A percentile compares a stretch with the other conserved stretches of the same genome.
Evolutionary conservation across 2,797 vertebrate genomes (phyloP).

Genomic region (Sebastes vulpes): DNA sequence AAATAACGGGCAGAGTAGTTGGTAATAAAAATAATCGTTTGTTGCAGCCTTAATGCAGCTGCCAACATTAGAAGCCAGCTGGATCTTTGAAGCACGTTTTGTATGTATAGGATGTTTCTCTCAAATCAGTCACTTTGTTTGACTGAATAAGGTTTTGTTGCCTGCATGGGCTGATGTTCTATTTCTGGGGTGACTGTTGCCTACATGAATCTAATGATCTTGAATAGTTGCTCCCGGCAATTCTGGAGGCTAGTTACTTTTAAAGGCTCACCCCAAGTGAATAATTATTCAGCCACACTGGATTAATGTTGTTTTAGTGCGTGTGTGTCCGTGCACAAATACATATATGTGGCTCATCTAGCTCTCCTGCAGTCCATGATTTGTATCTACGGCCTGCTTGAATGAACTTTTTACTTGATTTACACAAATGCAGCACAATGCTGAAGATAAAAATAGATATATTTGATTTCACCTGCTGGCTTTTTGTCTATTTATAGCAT

Average conservation of each 20-base stretch:
- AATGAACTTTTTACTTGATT: slow-evolving; percentile 11
- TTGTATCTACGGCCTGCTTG: neutral
- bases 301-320: neutral
- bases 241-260: slow-evolving; percentile 18
- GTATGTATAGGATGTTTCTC: neutral
- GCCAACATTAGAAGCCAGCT: neutral
- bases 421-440: slow-evolving; percentile 8
- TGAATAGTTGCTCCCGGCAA: neutral
- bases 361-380: neutral
- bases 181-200: slow-evolving; percentile 18
- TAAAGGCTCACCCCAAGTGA: slow-evolving; percentile 1
- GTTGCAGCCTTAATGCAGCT: neutral
- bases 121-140: neutral
- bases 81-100: neutral
- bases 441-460: slow-evolving; percentile 47
- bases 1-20: neutral
- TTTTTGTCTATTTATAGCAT: slow-evolving; percentile 64
- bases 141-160: slow-evolving; percentile 7
- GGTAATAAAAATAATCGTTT: neutral
- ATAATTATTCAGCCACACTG: slow-evolving; percentile 18
- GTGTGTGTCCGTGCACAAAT: neutral
- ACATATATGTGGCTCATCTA: neutral
- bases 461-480: slow-evolving; percentile 37
- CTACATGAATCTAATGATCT: slow-evolving; percentile 6
- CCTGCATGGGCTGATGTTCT: neutral